Conservation (phyloP, 1,140 invertebrate species). For the Aphaenogaster ashmeadi region DNA sequence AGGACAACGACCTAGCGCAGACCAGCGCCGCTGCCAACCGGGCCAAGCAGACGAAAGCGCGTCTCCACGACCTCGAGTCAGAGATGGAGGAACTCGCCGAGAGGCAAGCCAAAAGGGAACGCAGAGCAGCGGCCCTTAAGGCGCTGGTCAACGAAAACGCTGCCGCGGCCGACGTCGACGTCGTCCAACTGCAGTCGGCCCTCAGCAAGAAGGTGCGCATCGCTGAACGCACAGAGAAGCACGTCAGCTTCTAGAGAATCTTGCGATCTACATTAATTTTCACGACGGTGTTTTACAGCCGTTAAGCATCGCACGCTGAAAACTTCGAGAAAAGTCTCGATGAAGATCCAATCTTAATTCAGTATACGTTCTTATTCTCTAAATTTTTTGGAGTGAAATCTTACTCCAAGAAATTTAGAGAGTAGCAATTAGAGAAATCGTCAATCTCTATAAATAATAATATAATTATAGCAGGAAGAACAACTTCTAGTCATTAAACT, state of each 20-base stretch:
- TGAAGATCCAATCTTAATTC: not conserved
- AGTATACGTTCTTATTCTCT: not conserved
- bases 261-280: not conserved
- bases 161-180: constrained; percentile 63
- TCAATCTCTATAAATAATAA: too few relatives aligned
- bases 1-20: constrained; percentile 70
- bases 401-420: too few relatives aligned
- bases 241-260: constrained; percentile 78
- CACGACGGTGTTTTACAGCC: constrained; percentile 33
- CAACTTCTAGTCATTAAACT: not conserved
- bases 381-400: too few relatives aligned
- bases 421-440: not conserved
- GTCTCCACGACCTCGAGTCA: constrained; percentile 85
- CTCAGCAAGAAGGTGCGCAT: constrained; percentile 75
- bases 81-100: constrained; percentile 87
- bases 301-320: not conserved
- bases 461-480: not conserved
- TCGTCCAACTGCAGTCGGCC: constrained; percentile 27
- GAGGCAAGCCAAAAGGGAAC: constrained; percentile 85
- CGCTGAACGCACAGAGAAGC: constrained; percentile 78
- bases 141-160: constrained; percentile 84
- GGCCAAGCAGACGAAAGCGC: constrained; percentile 84
- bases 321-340: not conserved
- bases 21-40: constrained; percentile 80
- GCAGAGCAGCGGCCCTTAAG: constrained; percentile 82